Evolutionary conservation across 2,888 invertebrate species (phyloP).

Genomic region (Punctoribates punctum): DNA sequence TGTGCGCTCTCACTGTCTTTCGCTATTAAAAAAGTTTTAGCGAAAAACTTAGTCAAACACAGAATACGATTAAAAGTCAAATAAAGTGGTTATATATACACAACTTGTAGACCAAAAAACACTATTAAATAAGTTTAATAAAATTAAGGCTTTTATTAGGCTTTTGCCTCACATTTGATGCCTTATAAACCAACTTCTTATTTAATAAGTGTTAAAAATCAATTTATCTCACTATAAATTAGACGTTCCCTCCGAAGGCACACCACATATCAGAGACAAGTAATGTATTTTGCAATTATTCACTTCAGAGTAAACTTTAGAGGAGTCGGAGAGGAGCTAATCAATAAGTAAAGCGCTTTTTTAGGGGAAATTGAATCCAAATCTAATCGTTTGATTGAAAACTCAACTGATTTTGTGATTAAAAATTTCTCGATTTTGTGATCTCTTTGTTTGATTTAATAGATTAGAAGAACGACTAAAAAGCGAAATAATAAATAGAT

Average conservation of each 20-base stretch:
- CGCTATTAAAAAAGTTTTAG: neutral
- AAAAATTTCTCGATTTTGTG: neutral
- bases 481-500: neutral
- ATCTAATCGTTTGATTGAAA: conserved; percentile 17
- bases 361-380: neutral
- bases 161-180: neutral
- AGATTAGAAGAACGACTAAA: neutral
- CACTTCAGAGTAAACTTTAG: neutral
- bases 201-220: conserved; percentile 22
- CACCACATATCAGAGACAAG: neutral
- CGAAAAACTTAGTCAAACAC: conserved; percentile 8
- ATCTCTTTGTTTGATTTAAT: neutral
- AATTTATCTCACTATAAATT: conserved; percentile 20
- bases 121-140: neutral
- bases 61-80: conserved; percentile 2
- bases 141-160: conserved; percentile 8
- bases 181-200: conserved; percentile 1
- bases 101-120: conserved; percentile 23
- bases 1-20: conserved; percentile 18
- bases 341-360: neutral
- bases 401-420: neutral
- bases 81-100: neutral
- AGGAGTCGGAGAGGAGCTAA: no score
- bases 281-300: neutral
- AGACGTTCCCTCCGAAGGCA: neutral